Evolutionary conservation across 2,113 vertebrate species (phyloP).

Genomic region (Campylomormyrus tamandua): DNA sequence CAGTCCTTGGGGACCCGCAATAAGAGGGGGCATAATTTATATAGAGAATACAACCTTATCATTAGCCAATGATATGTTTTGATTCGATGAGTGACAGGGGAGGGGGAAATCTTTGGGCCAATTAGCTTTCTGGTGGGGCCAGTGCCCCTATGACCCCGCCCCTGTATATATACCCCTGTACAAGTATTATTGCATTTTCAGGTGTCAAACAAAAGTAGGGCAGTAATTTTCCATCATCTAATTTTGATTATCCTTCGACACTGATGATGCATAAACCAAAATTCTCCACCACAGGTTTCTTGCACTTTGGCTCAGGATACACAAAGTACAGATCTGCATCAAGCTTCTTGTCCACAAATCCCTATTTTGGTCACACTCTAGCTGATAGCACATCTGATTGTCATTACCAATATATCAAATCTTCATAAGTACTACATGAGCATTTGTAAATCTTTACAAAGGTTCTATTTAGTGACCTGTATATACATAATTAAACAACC

Average conservation of each 20-base stretch:
- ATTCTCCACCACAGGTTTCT: neutral
- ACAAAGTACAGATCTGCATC: neutral
- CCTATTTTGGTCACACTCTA: neutral
- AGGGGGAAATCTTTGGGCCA: neutral
- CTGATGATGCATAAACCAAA: neutral
- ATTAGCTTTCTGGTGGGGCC: neutral
- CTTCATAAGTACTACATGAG: neutral
- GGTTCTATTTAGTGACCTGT: neutral
- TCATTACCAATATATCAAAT: neutral
- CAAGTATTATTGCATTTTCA: neutral
- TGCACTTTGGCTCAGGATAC: neutral
- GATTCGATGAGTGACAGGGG: neutral
- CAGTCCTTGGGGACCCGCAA: neutral
- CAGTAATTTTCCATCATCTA: neutral
- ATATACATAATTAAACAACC: neutral
- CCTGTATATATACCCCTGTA: neutral
- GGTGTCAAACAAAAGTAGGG: neutral
- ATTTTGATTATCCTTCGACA: neutral
- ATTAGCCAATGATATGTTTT: neutral
- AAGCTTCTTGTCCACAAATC: neutral
- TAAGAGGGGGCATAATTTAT: neutral
- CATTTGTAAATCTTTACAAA: neutral
- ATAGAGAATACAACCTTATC: neutral
- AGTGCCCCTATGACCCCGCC: neutral
- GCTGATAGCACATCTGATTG: neutral